phyloP scores from a whole-genome alignment of 2,888 invertebrate genomes.

The Synanthedon myopaeformis region DNA sequence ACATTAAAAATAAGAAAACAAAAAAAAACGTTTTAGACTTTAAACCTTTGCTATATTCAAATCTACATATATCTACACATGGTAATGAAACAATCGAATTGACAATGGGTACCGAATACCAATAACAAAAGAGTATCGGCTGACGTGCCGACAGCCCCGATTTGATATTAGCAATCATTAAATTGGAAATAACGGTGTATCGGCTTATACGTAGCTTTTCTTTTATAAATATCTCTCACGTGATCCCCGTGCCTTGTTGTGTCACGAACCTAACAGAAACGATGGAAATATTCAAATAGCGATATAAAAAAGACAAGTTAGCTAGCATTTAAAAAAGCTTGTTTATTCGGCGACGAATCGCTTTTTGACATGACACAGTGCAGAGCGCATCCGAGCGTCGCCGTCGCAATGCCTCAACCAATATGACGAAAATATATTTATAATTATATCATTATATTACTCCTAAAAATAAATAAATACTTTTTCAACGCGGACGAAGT shows the following conservation, averaged over 20 bases:
- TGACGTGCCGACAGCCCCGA: slow-evolving; percentile 58
- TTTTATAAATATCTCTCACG: slow-evolving; percentile 70
- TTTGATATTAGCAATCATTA: slow-evolving; percentile 68
- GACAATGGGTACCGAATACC: slow-evolving; percentile 20
- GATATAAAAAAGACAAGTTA: slow-evolving; percentile 70
- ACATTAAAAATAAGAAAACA: neutral
- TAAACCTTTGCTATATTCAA: neutral
- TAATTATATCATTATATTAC: no score
- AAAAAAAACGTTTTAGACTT: neutral
- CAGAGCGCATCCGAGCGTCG: slow-evolving; percentile 32
- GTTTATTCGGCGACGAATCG: slow-evolving; percentile 68
- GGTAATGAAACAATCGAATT: neutral
- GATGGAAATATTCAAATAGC: slow-evolving; percentile 69
- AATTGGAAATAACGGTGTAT: slow-evolving; percentile 69
- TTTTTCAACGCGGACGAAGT: no score
- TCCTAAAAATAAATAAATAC: no score
- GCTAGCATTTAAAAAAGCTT: slow-evolving; percentile 71
- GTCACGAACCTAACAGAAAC: slow-evolving; percentile 63
- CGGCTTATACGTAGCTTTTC: slow-evolving; percentile 62
- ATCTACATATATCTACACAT: no score
- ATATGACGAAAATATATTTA: no score
- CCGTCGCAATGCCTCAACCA: neutral
- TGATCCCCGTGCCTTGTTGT: slow-evolving; percentile 65
- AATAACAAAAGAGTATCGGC: slow-evolving; percentile 40
- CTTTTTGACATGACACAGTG: slow-evolving; percentile 56